phyloP scores from a whole-genome alignment of 2,888 invertebrate species.

The Melanotus villosus region DNA sequence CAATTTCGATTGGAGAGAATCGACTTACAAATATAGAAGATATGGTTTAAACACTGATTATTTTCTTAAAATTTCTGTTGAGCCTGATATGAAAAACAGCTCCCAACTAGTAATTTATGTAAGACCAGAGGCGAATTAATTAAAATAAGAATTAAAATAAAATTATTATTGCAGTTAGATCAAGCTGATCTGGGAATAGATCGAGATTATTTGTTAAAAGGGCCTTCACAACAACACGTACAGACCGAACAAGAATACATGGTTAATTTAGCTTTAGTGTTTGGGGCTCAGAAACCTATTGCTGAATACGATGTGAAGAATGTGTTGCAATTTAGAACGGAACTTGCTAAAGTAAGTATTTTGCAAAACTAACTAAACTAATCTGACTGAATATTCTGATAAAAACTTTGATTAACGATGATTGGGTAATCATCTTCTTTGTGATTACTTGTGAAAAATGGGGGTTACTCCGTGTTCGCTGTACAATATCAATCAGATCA shows the following conservation, averaged over 20 bases:
- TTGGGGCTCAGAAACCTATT: slow-evolving; percentile 52
- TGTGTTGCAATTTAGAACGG: slow-evolving; percentile 52
- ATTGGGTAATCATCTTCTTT: too few species aligned
- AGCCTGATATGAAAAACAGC: slow-evolving; percentile 91
- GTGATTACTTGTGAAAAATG: too few species aligned
- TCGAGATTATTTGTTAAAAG: slow-evolving; percentile 11
- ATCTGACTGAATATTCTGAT: too few species aligned
- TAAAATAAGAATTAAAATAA: slow-evolving; percentile 54
- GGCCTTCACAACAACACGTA: slow-evolving; percentile 44
- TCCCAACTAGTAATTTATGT: slow-evolving; percentile 88
- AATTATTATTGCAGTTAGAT: slow-evolving; percentile 24
- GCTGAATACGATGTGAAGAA: slow-evolving; percentile 54
- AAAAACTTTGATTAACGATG: too few species aligned
- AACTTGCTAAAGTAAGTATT: slow-evolving; percentile 47
- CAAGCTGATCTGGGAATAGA: slow-evolving; percentile 19
- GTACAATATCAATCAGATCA: too few species aligned
- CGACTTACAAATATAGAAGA: slow-evolving; percentile 84
- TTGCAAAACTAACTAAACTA: too few species aligned
- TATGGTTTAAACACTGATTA: slow-evolving; percentile 91
- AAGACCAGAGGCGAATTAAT: too few species aligned
- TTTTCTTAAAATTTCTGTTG: slow-evolving; percentile 90
- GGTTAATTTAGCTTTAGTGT: slow-evolving; percentile 54
- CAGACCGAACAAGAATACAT: slow-evolving; percentile 55
- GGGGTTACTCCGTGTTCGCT: too few species aligned
- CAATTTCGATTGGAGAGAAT: slow-evolving; percentile 85